Evolutionary conservation across 2,888 invertebrate genomes (phyloP), one percentile per base, ranked within the genome.

Genomic region (Yponomeuta sedellus): DNA sequence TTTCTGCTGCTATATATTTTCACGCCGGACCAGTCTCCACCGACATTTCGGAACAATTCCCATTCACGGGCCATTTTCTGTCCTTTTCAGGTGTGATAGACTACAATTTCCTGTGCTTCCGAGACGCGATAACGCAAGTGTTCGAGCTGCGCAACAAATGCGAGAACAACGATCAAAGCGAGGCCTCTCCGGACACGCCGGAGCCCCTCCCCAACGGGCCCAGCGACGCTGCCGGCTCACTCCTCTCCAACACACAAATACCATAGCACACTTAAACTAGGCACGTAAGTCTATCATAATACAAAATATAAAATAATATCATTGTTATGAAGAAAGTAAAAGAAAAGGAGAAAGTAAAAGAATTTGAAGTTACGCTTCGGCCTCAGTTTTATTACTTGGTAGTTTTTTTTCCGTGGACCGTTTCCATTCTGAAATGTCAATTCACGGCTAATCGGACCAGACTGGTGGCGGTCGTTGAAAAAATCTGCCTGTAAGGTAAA

Each of bases 71-170:
- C 8, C 34, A 16, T 2, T 52, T 8, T 52, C 6, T 16, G 5
- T 5, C n/a, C n/a, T 16, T 92, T 93, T 6, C 88, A 97, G 97
- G 97, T 76, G 95, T 99, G 66, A 99, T 99, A 77, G 99, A 99
- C 87, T 99, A 99, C 91, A 99, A 99, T 86, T 99, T 99, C 81
- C 92, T 98, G 71, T 98, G 98, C 88, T 99, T 99, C 86, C 96
- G 98, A 57, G 95, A 97, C 83, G 98, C 98, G 19, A 98, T 99
- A 73, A 97, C 98, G 74, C 97, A 98, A 86, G 98, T 99, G 25
- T 98, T 99, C 86, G 97, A 98, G 80, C 82, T 97, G 66, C 93
- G 96, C 64, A 94, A 95, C 75, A 96, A 96, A 83, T 92, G 92
- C 69, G 92, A 94, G 73, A 92, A 92, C 69, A 80, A 91, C 2